These are phyloP conservation scores for Tetragnatha montana DNA, from an alignment of 2,888 invertebrate genomes.

Conservation along the genomic window DNA sequence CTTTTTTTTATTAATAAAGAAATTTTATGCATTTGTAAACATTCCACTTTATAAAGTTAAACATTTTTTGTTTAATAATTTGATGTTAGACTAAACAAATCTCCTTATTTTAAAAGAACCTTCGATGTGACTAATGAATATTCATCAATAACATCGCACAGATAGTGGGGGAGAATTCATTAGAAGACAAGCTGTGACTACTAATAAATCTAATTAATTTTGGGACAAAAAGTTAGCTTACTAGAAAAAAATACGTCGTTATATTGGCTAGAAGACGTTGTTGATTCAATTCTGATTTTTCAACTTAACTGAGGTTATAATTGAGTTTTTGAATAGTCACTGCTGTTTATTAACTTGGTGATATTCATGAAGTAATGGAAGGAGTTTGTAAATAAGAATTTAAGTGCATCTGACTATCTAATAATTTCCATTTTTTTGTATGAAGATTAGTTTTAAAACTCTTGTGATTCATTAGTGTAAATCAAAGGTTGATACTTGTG, in stretches of 20 bases:
- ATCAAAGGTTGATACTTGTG: too few species aligned
- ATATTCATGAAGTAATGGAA: not conserved
- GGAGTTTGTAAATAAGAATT: not conserved
- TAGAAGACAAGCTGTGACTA: not conserved
- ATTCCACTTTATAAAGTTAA: not conserved
- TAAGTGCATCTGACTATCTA: too few species aligned
- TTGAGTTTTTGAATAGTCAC: not conserved
- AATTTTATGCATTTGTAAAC: too few species aligned
- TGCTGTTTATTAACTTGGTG: not conserved
- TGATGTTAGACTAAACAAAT: not conserved
- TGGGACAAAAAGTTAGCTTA: not conserved
- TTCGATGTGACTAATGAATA: not conserved
- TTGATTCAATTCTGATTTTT: not conserved
- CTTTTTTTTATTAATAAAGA: too few species aligned
- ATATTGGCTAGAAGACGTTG: not conserved
- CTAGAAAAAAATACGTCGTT: not conserved
- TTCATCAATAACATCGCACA: not conserved
- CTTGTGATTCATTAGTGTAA: too few species aligned
- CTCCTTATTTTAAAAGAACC: not conserved
- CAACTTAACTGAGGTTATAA: not conserved
- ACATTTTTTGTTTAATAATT: not conserved
- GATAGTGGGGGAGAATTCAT: not conserved
- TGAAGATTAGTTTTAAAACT: too few species aligned
- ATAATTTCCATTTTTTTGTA: too few species aligned
- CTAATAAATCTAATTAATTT: not conserved